phyloP scores from a whole-genome alignment of 2,797 vertebrate species.

The Darevskia mixta region DNA sequence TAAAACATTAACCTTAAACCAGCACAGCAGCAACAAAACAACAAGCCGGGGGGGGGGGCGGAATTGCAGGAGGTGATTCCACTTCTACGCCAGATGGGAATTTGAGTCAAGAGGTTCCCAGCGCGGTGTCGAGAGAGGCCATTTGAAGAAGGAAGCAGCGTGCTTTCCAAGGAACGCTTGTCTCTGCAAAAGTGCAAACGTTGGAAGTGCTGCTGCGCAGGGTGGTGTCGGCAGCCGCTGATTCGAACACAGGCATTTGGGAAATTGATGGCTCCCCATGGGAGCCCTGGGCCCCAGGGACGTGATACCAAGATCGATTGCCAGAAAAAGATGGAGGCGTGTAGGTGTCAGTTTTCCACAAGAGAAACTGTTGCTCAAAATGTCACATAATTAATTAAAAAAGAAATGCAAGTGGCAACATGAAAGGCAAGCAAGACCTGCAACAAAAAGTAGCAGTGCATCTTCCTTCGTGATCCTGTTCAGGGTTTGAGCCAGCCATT shows the following conservation, averaged over 20 bases:
- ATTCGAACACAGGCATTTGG: neutral
- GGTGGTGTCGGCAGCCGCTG: neutral
- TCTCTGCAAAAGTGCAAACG: neutral
- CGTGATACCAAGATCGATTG: neutral
- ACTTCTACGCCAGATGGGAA: slow-evolving; percentile 30
- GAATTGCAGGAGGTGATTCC: slow-evolving; percentile 50
- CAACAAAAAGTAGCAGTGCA: too few species aligned
- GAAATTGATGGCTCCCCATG: neutral
- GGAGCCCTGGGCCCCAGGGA: neutral
- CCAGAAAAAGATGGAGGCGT: neutral
- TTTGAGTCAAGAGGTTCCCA: slow-evolving; percentile 17
- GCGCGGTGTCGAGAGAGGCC: neutral
- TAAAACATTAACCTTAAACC: slow-evolving; percentile 66
- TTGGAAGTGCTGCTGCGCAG: neutral
- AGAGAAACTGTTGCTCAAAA: neutral
- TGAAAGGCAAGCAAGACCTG: too few species aligned
- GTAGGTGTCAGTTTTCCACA: neutral
- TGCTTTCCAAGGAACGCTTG: slow-evolving; percentile 22
- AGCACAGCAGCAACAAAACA: slow-evolving; percentile 48
- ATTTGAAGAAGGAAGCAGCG: neutral
- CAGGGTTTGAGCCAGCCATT: too few species aligned
- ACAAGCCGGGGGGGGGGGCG: slow-evolving; percentile 1
- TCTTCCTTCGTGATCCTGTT: too few species aligned
- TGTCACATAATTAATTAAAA: neutral
- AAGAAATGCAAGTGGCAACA: too few species aligned